These are phyloP conservation scores for Laspeyria flexula DNA, from an alignment of 2,888 invertebrate genomes.

Conservation along the genomic window DNA sequence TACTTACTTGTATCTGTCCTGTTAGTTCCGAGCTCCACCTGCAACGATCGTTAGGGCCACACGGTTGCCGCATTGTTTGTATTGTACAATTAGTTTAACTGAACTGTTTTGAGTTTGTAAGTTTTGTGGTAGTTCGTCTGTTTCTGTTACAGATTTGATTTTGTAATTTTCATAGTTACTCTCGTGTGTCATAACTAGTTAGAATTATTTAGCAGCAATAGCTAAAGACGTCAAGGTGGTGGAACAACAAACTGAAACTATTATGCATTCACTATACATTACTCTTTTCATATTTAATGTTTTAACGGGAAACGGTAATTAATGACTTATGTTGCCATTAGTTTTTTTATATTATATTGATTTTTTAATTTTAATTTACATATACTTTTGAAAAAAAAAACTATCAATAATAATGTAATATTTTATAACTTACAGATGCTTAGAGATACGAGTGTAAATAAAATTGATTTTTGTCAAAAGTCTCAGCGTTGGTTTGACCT, in stretches of 20 bases:
- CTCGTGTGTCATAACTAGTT: too few species aligned
- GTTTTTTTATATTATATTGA: slow-evolving; percentile 50
- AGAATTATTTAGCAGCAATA: too few species aligned
- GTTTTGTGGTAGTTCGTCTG: slow-evolving; percentile 45
- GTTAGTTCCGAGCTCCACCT: slow-evolving; percentile 58
- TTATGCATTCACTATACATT: too few species aligned
- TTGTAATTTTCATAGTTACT: slow-evolving; percentile 11
- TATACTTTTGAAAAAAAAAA: not conserved
- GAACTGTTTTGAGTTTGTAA: slow-evolving; percentile 69
- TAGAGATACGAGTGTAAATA: not conserved
- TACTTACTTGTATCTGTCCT: slow-evolving; percentile 55
- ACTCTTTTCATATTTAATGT: too few species aligned
- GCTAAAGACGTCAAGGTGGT: too few species aligned
- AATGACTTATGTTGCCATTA: slow-evolving; percentile 49
- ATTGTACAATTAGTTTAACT: slow-evolving; percentile 74
- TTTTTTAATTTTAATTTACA: slow-evolving; percentile 19
- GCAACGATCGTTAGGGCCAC: slow-evolving; percentile 65
- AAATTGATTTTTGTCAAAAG: slow-evolving; percentile 2
- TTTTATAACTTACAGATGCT: too few species aligned
- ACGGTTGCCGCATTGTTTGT: slow-evolving; percentile 68
- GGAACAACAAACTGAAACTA: too few species aligned
- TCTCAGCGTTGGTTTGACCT: slow-evolving; percentile 7
- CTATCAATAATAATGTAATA: too few species aligned
- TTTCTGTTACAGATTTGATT: slow-evolving; percentile 50
- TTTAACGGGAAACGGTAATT: too few species aligned